A percentile compares a stretch with the other conserved stretches of the same genome.
Conservation (phyloP, 1,140 invertebrate genomes). For the Drosophila triauraria region DNA sequence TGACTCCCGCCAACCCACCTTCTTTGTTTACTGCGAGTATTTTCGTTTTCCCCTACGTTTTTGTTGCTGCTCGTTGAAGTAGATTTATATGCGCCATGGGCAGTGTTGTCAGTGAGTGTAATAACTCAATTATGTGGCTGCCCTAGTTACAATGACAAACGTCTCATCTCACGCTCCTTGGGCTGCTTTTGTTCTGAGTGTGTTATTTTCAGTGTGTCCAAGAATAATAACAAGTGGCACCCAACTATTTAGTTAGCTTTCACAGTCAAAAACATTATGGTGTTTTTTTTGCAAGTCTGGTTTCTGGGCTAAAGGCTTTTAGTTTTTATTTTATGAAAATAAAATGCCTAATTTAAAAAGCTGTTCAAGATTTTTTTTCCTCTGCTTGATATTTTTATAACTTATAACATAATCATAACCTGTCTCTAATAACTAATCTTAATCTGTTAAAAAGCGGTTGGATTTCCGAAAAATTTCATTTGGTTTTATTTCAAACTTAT, state of each 20-base stretch:
- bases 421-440: background rate
- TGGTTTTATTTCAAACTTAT: no score
- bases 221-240: background rate
- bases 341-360: no score
- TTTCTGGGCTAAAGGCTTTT: background rate
- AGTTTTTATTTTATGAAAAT: no score
- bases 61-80: conserved; percentile 37
- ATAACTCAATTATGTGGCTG: conserved; percentile 77
- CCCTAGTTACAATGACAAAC: conserved; percentile 63
- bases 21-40: conserved; percentile 35
- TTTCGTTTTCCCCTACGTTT: conserved; percentile 26
- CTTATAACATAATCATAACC: background rate
- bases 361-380: background rate
- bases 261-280: background rate
- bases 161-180: conserved; percentile 22
- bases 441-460: background rate
- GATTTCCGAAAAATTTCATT: no score
- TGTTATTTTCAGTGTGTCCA: conserved; percentile 20
- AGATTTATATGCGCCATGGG: conserved; percentile 38
- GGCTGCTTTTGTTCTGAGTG: conserved; percentile 15
- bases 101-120: conserved; percentile 53
- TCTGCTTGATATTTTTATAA: background rate
- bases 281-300: background rate
- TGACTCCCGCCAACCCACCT: background rate
- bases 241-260: background rate